Base-by-base conservation (phyloP, 2,797 vertebrate genomes). In the Sylvia borin region DNA sequence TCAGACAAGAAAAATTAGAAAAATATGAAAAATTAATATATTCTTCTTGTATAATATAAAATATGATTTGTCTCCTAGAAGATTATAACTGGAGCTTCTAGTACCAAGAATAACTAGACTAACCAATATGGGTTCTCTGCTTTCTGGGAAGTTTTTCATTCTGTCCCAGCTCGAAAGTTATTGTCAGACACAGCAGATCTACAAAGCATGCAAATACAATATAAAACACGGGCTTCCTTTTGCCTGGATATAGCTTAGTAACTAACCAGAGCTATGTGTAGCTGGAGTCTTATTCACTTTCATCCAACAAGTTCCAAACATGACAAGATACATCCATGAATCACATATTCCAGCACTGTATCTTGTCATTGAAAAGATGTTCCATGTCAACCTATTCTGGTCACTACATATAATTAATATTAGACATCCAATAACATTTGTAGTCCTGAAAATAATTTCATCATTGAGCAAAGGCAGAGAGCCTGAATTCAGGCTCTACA, bases 1-100 rank as follows among this genome's bases (percentile, higher is more conserved):
- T 98, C 98, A 98, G 98, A 98, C 98, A 98, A 98, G 97, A 98
- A 98, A 98, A 99, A 99, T 99, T 98, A 98, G 98, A 98, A 98
- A 99, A 98, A 98, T 98, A 98, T 98, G 98, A 98, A 98, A 98
- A 98, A 98, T 98, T 98, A 99, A 99, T 99, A 98, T 98, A 98
- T 98, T 98, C 97, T 98, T 98, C 98, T 98, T 97, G 98, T 97
- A 96, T 98, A 98, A 98, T 98, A 98, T 98, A 97, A 98, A 98
- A 98, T 98, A 97, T 97, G 98, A 99, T 99, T 99, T 98, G 98
- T 98, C 98, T 98, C 97, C 97, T 95, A 95, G 74, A 97, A 98
- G 98, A 98, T 99, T 99, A 99, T 97, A 97, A 97, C 97, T 97
- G 98, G 98, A 98, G 98, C 98, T 98, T 98, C 98, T 97, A 98